phyloP scores from a whole-genome alignment of 2,888 invertebrate genomes.

The Drosophila rubida region DNA sequence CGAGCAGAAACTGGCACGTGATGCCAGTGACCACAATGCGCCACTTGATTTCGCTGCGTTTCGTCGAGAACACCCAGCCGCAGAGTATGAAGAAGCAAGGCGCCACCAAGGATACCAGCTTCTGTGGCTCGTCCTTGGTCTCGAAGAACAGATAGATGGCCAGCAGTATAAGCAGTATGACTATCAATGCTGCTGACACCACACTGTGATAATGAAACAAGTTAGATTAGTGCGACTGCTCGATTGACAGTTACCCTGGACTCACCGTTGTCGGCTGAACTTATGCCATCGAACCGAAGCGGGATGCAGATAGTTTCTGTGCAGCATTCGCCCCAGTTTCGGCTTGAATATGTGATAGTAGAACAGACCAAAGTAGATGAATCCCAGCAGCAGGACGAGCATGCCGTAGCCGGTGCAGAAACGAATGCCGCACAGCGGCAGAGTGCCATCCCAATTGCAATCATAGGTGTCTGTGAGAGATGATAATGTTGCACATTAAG shows the following conservation, averaged over 20 bases:
- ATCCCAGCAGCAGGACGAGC: slow-evolving; percentile 87
- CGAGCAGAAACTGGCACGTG: slow-evolving; percentile 93
- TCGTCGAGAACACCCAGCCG: slow-evolving; percentile 88
- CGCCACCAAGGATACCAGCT: slow-evolving; percentile 90
- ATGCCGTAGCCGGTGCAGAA: slow-evolving; percentile 90
- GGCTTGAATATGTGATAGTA: slow-evolving; percentile 89
- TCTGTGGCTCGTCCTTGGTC: slow-evolving; percentile 86
- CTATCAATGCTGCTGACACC: slow-evolving; percentile 85
- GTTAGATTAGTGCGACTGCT: neutral
- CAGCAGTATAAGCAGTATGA: slow-evolving; percentile 86
- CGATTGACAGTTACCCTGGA: neutral
- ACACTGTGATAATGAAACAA: slow-evolving; percentile 83
- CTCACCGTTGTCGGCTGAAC: slow-evolving; percentile 77
- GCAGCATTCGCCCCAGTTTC: slow-evolving; percentile 80
- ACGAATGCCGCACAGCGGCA: slow-evolving; percentile 74
- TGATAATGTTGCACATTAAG: neutral
- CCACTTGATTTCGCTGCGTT: slow-evolving; percentile 90
- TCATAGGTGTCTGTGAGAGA: slow-evolving; percentile 39
- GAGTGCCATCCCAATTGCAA: slow-evolving; percentile 29
- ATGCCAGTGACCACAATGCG: slow-evolving; percentile 92
- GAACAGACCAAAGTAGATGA: slow-evolving; percentile 87
- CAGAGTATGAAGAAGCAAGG: slow-evolving; percentile 87
- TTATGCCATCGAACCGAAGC: slow-evolving; percentile 67
- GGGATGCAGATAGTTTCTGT: slow-evolving; percentile 66
- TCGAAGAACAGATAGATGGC: slow-evolving; percentile 88